Conservation (phyloP, 2,113 vertebrate genomes). For the Dasyurus viverrinus region DNA sequence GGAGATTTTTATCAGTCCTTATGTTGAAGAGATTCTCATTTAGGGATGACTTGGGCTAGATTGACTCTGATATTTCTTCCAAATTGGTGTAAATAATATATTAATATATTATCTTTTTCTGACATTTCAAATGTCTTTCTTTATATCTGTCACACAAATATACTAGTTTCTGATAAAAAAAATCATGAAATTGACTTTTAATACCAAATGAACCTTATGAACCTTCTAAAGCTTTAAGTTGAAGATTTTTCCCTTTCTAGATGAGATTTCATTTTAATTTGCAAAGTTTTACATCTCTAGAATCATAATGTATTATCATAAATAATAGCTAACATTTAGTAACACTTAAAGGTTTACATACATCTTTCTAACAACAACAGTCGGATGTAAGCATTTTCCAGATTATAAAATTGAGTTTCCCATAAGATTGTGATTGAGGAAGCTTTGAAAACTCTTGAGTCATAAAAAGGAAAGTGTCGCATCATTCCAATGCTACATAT, state of each 20-base stretch:
- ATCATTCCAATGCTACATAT: neutral
- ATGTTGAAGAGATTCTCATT: neutral
- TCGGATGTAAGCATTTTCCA: neutral
- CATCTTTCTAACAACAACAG: neutral
- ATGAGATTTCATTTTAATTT: neutral
- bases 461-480: neutral
- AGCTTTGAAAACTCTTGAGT: neutral
- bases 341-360: neutral
- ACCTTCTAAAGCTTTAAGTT: neutral
- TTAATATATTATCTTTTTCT: slow-evolving; percentile 51
- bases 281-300: neutral
- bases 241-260: neutral
- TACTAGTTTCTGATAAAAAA: slow-evolving; percentile 23
- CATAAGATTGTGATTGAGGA: neutral
- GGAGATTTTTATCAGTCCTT: neutral
- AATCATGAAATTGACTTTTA: slow-evolving; percentile 15
- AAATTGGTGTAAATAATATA: neutral
- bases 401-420: neutral
- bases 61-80: neutral
- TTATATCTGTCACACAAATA: slow-evolving; percentile 43
- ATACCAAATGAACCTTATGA: slow-evolving; percentile 4
- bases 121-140: slow-evolving; percentile 23
- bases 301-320: neutral
- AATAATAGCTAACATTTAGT: neutral
- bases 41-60: neutral